A percentile compares a stretch with the other conserved stretches of the same genome.
These are phyloP conservation scores for Campylomormyrus numenius DNA, from an alignment of 2,113 vertebrate genomes.

Conservation along the genomic window DNA sequence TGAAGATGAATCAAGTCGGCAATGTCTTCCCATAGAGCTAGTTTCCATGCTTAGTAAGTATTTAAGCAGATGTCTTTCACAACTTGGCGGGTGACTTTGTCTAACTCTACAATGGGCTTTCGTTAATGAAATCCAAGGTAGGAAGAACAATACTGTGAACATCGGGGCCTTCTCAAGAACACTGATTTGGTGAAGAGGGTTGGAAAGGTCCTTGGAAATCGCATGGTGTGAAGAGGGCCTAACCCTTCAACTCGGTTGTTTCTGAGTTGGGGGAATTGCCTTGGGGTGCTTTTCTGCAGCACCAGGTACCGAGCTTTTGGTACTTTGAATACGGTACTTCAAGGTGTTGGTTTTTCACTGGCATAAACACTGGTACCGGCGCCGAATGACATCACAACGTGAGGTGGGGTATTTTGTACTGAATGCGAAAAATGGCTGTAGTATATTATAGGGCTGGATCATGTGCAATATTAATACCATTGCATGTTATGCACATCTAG, in stretches of 20 bases:
- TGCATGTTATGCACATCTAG: too few relatives aligned
- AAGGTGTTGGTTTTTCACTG: too few relatives aligned
- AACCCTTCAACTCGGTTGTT: not conserved
- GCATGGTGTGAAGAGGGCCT: not conserved
- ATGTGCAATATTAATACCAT: too few relatives aligned
- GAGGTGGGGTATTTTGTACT: too few relatives aligned
- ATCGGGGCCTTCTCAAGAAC: not conserved
- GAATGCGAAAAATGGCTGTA: too few relatives aligned
- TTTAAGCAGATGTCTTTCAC: not conserved
- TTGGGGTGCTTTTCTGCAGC: too few relatives aligned
- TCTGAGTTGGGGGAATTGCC: not conserved
- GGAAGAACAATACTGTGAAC: not conserved
- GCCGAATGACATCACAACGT: too few relatives aligned
- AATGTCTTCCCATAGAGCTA: slow-evolving; percentile 48
- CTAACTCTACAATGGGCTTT: not conserved
- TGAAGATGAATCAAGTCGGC: slow-evolving; percentile 63
- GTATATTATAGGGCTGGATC: too few relatives aligned
- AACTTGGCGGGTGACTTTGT: not conserved
- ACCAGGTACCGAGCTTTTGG: too few relatives aligned
- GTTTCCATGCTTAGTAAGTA: slow-evolving; percentile 35
- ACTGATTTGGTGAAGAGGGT: not conserved
- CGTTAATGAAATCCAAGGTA: not conserved
- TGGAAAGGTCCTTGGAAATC: not conserved
- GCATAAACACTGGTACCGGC: too few relatives aligned
- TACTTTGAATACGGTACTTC: too few relatives aligned